phyloP scores from a whole-genome alignment of 2,797 vertebrate species.

The Cirrhinus mrigala region DNA sequence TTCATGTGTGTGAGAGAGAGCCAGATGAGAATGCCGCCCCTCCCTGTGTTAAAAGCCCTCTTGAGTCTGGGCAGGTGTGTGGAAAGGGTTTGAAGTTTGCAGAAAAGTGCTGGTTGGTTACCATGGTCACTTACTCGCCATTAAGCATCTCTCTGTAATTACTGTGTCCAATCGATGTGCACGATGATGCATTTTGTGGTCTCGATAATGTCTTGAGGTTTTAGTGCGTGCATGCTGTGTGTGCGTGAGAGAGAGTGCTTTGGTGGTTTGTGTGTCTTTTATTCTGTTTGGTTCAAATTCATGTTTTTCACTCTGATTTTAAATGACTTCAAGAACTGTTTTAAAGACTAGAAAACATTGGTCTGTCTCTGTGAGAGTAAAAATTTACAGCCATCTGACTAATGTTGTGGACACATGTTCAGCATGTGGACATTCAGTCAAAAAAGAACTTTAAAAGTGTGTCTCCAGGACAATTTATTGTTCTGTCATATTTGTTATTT shows the following conservation, averaged over 20 bases:
- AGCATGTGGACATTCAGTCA: not conserved
- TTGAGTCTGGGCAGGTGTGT: constrained; percentile 54
- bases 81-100: constrained; percentile 54
- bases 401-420: too few species aligned
- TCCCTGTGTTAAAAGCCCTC: constrained; percentile 51
- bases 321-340: not conserved
- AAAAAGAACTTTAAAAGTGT: not conserved
- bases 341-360: not conserved
- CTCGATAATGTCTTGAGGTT: constrained; percentile 32
- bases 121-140: constrained; percentile 58
- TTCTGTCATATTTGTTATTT: not conserved
- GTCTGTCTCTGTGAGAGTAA: not conserved
- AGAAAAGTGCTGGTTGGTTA: constrained; percentile 55
- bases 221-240: constrained; percentile 12
- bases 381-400: not conserved
- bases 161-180: constrained; percentile 39
- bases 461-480: not conserved
- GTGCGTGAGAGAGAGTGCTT: not conserved
- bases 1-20: constrained; percentile 13
- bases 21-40: constrained; percentile 6
- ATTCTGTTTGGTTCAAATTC: not conserved
- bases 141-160: constrained; percentile 50
- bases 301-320: not conserved
- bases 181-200: constrained; percentile 49
- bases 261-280: not conserved